Percentiles rank a stretch among this genome's conserved stretches.
These are phyloP conservation scores for Drosophila takahashii DNA, from an alignment of 1,140 invertebrate species.

Conservation along the genomic window DNA sequence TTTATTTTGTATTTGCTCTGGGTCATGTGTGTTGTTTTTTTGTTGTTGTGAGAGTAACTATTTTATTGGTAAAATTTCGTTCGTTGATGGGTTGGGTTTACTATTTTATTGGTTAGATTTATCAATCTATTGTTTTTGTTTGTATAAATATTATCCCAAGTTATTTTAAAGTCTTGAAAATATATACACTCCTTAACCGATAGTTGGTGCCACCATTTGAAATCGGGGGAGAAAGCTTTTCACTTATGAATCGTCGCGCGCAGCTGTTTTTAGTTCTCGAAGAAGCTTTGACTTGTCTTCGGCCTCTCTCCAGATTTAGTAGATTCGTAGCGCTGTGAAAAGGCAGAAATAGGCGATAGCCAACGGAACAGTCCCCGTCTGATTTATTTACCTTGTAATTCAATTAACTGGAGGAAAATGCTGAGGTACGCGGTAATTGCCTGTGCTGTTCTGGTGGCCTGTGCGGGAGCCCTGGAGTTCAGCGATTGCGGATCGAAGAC, in stretches of 20 bases:
- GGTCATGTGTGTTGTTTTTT: too few relatives aligned
- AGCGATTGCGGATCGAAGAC: constrained; percentile 86
- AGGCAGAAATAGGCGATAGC: constrained; percentile 17
- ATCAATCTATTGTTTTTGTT: too few relatives aligned
- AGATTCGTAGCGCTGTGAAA: constrained; percentile 59
- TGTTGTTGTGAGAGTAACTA: too few relatives aligned
- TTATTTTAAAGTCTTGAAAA: not conserved
- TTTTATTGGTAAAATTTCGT: too few relatives aligned
- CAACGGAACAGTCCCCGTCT: not conserved
- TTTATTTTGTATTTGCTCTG: too few relatives aligned
- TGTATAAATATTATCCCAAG: too few relatives aligned
- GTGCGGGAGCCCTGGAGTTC: constrained; percentile 46
- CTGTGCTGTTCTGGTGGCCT: constrained; percentile 49
- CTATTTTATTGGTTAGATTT: too few relatives aligned
- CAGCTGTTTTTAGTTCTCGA: constrained; percentile 55
- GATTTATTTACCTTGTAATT: constrained; percentile 58
- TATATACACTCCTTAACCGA: not conserved
- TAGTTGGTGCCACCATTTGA: not conserved
- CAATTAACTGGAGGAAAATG: constrained; percentile 65
- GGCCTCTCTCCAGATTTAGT: constrained; percentile 43
- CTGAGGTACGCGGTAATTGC: constrained; percentile 57
- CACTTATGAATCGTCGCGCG: constrained; percentile 44
- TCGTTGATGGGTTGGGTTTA: too few relatives aligned
- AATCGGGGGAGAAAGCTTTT: constrained; percentile 35
- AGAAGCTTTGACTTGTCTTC: constrained; percentile 36